Base-by-base conservation (phyloP, 2,113 vertebrate genomes). In the Pogona vitticeps region DNA sequence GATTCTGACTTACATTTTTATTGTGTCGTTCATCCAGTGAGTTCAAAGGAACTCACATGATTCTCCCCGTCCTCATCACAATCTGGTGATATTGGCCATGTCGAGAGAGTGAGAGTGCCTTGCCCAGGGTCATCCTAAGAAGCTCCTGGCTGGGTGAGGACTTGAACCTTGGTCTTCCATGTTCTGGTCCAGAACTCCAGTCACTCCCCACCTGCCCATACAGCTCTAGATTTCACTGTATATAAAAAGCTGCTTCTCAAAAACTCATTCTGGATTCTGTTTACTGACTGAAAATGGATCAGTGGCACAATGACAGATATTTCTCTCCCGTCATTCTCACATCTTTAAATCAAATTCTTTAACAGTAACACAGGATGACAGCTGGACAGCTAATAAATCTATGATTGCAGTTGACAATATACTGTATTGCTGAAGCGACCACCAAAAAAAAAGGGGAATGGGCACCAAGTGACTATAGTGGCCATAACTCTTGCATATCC, bases 301-400 rank as follows among this genome's bases (percentile, higher is more conserved):
- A 83, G 90, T 90, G 76, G 76, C 58, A 70, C 33, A 33, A 58
- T 88, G 86, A 93, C 21, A 86, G 17, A 76, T 89, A 38, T 67
- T 91, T 94, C 83, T 86, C 17, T 26, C 79, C 82, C 8, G 61
- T 58, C 58, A 26, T 91, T 89, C 38, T 71, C 65, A 33, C 52
- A 38, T 36, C 65, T 92, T 68, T 93, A 90, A 92, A 90, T 94
- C 88, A 94, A 77, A 61, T 33, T 31, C 21, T 61, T 63, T 90
- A 88, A 72, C 77, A 85, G 79, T 83, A 61, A 68, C 88, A 75
- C 38, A 75, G 88, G 67, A 83, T 61, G 33, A 80, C 63, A 81
- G 46, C 73, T 23, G 28, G 75, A 61, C 36, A 89, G 76, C 85
- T 89, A 89, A 92, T 83, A 40, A 3, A 33, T 38, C 38, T 12